phyloP scores from a whole-genome alignment of 2,113 vertebrate species.

The Centropristis striata region DNA sequence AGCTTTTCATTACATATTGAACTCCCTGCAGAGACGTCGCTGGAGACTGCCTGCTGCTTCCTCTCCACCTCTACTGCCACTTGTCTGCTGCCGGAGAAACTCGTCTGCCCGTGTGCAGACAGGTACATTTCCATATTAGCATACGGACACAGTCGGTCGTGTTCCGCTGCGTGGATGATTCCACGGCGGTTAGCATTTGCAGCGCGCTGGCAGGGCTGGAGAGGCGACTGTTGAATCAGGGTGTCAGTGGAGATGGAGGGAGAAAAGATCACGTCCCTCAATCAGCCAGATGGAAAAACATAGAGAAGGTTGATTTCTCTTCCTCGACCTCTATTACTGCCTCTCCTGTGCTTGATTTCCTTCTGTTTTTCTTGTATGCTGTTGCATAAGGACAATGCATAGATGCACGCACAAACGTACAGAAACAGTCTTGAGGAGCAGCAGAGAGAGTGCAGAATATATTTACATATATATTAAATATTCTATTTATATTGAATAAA shows the following conservation, averaged over 20 bases:
- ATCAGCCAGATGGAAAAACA: slow-evolving; percentile 33
- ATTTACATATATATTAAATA: neutral
- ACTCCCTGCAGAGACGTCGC: slow-evolving; percentile 55
- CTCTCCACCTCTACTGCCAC: neutral
- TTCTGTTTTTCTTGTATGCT: slow-evolving; percentile 13
- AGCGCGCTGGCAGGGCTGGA: neutral
- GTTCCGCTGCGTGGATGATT: slow-evolving; percentile 36
- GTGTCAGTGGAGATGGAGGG: slow-evolving; percentile 32
- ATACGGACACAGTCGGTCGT: slow-evolving; percentile 28
- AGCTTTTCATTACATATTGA: slow-evolving; percentile 71
- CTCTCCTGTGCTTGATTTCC: neutral
- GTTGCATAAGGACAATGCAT: neutral
- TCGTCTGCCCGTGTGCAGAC: slow-evolving; percentile 29
- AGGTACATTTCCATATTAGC: slow-evolving; percentile 52
- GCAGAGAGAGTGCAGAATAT: neutral
- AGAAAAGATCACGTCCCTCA: slow-evolving; percentile 63
- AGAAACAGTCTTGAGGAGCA: neutral
- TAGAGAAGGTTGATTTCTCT: slow-evolving; percentile 27
- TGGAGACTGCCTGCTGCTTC: slow-evolving; percentile 24
- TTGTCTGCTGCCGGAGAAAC: slow-evolving; percentile 1
- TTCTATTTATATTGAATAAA: neutral
- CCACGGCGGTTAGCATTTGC: slow-evolving; percentile 40
- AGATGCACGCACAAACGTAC: neutral
- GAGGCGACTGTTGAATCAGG: slow-evolving; percentile 44
- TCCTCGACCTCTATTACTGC: slow-evolving; percentile 17